Evolutionary conservation across 2,888 invertebrate species (phyloP), one percentile per base, ranked within the genome.

Genomic region (Pterostichus madidus): DNA sequence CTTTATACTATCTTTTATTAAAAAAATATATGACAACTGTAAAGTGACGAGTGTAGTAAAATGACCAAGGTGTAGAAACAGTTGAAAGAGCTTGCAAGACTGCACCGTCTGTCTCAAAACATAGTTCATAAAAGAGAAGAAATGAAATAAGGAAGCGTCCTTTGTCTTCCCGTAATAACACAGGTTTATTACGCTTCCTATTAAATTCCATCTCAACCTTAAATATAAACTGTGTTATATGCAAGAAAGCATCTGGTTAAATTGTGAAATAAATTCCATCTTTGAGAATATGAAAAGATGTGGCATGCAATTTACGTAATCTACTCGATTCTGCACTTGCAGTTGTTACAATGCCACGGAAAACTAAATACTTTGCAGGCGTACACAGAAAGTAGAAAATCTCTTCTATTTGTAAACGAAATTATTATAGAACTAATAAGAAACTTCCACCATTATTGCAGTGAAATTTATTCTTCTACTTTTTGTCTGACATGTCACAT

Each of bases 181-280:
- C 39, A 11, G 17, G 79, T 79, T 79, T 79, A 79, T 79, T 79
- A 79, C 68, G 35, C 52, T 79, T 68, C 49, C 79, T 79, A 79
- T 79, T 79, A 79, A 68, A 64, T 79, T 79, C 64, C 15, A 46
- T 78, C 39, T 79, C 32, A 52, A 11, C 52, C 68, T 68, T 68
- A 46, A 46, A 68, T 68, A 64, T 79, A 68, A 79, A 79, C 64
- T 24, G 78, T 73, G 53, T 76, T 73, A 73, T 73, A 15, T 68
- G 68, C 68, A 39, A 13, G 52, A 31, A 73, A 75, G 75, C 53
- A 52, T 53, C 53, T 52, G 53, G 15, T 8, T 59, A 31, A 59
- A 59, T 59, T 17, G 31, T 59, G 15, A 59, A 31, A 59, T 49
- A 49, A 49, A 49, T 49, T 49, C 59, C 31, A 17, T 15, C 59